These are phyloP conservation scores for Aquatica leii DNA, from an alignment of 2,888 invertebrate species.

Conservation along the genomic window DNA sequence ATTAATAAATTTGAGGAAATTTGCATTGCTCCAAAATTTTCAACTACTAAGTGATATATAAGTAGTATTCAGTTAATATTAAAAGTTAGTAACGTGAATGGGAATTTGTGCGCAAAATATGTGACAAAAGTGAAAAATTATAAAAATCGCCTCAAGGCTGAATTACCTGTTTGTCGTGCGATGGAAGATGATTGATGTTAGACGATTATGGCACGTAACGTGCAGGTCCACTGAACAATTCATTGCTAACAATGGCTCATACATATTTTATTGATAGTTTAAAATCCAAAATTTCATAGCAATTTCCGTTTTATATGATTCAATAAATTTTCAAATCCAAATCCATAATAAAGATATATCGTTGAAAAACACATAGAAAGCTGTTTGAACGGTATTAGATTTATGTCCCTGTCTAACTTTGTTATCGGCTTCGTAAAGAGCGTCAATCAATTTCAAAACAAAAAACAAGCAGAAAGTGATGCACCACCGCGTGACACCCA, in stretches of 20 bases:
- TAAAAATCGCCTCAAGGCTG: slow-evolving; percentile 35
- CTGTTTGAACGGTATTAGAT: slow-evolving; percentile 46
- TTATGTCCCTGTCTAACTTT: slow-evolving; percentile 48
- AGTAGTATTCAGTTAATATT: too few relatives aligned
- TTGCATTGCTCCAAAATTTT: too few relatives aligned
- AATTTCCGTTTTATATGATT: slow-evolving; percentile 53
- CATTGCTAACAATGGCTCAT: slow-evolving; percentile 46
- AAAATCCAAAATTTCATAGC: slow-evolving; percentile 49
- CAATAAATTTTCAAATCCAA: slow-evolving; percentile 51
- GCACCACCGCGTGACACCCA: slow-evolving; percentile 10
- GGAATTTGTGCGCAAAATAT: too few relatives aligned
- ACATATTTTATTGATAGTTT: slow-evolving; percentile 49
- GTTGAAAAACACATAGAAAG: slow-evolving; percentile 38
- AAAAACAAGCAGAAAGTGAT: slow-evolving; percentile 38
- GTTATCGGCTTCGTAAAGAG: slow-evolving; percentile 47
- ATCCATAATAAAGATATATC: slow-evolving; percentile 52
- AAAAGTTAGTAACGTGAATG: too few relatives aligned
- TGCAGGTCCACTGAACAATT: slow-evolving; percentile 39
- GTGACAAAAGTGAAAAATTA: slow-evolving; percentile 39
- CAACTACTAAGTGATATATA: too few relatives aligned
- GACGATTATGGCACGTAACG: slow-evolving; percentile 47
- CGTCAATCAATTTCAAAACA: slow-evolving; percentile 48
- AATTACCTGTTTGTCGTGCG: slow-evolving; percentile 49
- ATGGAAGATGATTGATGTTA: slow-evolving; percentile 49
- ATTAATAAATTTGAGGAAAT: too few relatives aligned